These are phyloP conservation scores for Candoia aspera DNA, from an alignment of 2,113 vertebrate genomes.

Conservation along the genomic window DNA sequence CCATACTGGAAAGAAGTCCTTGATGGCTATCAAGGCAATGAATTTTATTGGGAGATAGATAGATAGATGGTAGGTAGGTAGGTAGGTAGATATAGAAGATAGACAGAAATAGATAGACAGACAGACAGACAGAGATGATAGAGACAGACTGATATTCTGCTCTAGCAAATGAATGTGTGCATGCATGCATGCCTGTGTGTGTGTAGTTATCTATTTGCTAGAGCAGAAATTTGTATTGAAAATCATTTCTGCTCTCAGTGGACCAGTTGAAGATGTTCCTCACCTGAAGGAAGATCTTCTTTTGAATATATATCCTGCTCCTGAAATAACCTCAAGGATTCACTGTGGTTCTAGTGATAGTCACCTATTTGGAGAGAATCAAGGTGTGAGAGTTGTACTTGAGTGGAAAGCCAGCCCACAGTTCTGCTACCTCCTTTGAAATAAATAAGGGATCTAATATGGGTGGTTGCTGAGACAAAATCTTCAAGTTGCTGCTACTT, in stretches of 20 bases:
- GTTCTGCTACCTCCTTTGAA: constrained; percentile 13
- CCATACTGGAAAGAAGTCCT: too few species aligned
- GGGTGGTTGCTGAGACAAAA: neutral
- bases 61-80: too few species aligned
- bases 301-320: neutral
- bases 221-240: neutral
- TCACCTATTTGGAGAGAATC: neutral
- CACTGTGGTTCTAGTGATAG: neutral
- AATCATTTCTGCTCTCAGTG: neutral
- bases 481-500: neutral
- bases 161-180: neutral
- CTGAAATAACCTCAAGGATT: neutral
- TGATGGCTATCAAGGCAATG: too few species aligned
- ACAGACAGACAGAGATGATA: neutral
- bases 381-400: neutral
- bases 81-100: too few species aligned
- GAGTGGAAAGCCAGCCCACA: neutral
- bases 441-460: neutral
- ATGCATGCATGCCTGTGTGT: neutral
- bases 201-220: neutral
- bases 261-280: neutral
- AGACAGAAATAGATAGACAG: too few species aligned
- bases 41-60: too few species aligned
- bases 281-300: neutral
- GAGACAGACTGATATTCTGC: neutral